Conservation (phyloP, 2,113 vertebrate species). For the Rallus limicola region DNA sequence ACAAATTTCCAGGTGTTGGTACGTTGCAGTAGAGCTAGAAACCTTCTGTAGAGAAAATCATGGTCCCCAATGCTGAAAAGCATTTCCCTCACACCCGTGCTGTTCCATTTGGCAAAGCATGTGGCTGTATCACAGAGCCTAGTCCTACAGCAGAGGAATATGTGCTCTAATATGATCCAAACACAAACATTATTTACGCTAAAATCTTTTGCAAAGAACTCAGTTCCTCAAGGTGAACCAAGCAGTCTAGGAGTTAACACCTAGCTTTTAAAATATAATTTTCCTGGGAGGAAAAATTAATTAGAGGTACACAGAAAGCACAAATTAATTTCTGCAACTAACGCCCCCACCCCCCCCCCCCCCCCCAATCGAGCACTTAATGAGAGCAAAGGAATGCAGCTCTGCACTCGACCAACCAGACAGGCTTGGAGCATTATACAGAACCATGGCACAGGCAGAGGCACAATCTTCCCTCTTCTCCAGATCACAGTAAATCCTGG, state of each 20-base stretch:
- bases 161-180: not conserved
- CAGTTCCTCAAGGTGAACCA: not conserved
- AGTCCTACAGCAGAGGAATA: not conserved
- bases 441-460: not conserved
- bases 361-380: not conserved
- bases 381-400: not conserved
- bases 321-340: not conserved
- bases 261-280: not conserved
- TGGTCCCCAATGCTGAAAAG: not conserved
- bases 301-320: not conserved
- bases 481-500: slow-evolving; percentile 10
- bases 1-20: not conserved
- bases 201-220: not conserved
- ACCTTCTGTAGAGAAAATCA: not conserved
- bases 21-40: not conserved
- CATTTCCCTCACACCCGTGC: not conserved
- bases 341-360: too few relatives aligned
- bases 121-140: not conserved
- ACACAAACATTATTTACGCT: not conserved
- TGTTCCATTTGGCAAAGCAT: not conserved
- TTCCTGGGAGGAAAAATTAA: not conserved
- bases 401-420: not conserved
- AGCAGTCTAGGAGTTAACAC: not conserved
- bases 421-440: not conserved
- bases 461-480: not conserved